These are phyloP conservation scores for Chaetops frenatus DNA, from an alignment of 2,113 vertebrate species.

Conservation along the genomic window DNA sequence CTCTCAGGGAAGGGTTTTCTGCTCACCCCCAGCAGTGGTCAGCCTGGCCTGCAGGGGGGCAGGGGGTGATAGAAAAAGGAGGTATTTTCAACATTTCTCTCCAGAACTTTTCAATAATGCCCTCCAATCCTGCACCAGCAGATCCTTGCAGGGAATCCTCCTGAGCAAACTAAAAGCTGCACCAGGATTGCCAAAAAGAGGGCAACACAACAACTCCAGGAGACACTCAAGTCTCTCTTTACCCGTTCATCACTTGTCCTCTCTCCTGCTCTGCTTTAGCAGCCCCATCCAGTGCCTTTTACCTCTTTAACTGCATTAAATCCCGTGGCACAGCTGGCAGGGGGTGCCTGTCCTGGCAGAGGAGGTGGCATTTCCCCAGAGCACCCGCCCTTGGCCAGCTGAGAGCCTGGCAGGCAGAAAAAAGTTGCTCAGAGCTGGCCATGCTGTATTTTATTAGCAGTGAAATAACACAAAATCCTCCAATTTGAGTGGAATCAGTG, in stretches of 20 bases:
- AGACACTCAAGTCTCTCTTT: not conserved
- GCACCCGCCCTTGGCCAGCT: not conserved
- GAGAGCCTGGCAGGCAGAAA: not conserved
- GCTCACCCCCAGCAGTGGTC: not conserved
- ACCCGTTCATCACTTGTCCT: not conserved
- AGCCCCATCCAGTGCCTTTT: not conserved
- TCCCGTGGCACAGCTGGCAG: not conserved
- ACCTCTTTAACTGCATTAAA: not conserved
- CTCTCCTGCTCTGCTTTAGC: not conserved
- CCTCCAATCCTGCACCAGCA: not conserved
- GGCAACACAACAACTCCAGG: not conserved
- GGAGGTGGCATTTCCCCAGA: not conserved
- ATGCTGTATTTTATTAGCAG: not conserved
- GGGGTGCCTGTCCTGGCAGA: not conserved
- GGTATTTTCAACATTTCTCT: not conserved
- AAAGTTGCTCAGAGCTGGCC: not conserved
- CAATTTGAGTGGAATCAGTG: not conserved
- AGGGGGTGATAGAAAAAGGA: not conserved
- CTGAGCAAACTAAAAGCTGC: not conserved
- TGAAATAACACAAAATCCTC: not conserved
- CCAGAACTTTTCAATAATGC: not conserved
- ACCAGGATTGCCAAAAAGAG: not conserved
- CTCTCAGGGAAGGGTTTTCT: not conserved
- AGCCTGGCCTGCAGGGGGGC: not conserved
- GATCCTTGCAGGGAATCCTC: not conserved